Evolutionary conservation across 1,140 invertebrate genomes (phyloP), one percentile per base, ranked within the genome.

Genomic region (Megalonaias nervosa): DNA sequence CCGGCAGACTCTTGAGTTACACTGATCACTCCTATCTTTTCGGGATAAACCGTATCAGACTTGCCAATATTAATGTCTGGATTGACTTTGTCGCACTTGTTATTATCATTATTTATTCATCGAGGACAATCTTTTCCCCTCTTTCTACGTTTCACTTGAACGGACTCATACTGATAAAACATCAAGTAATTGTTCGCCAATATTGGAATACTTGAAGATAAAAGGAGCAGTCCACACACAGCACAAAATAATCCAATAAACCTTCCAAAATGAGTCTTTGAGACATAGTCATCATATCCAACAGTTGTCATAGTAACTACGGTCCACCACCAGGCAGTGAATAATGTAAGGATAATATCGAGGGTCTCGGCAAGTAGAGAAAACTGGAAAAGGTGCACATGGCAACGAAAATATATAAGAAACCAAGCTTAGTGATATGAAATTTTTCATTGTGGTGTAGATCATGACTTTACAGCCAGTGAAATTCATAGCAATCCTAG

Each of bases 291-390:
- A 91, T 98, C 98, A 93, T 99, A 98, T 77, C 97, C 97, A 87
- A 98, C 97, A 81, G 97, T 99, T 88, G 98, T 99, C 96, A 99
- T 98, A 89, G 97, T 99, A 93, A 86, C 84, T 17, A 86, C 67
- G 1, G 85, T 89, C 97, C 97, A 99, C 98, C 98, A 99, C 93
- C 98, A 92, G 19, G 97, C 97, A 75, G 97, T 92, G 12, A 97
- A 97, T 92, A 99, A 98, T 91, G 96, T 97, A 13, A 70, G 61
- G 68, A 88, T 86, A 19, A 78, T 57, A 6, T 69, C 58, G 97
- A 87, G 96, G 21, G 82, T 81, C 68, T 85, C 86, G 16, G 74
- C 71, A 79, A 86, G 75, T 84, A 88, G 16, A 86, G 73, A n/a
- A 83, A 75, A 26, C 80, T 81, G 64, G 82, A 74, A 62, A 87